Evolutionary conservation across 2,888 invertebrate species (phyloP), one percentile per base, ranked within the genome.

Genomic region (Dasypolia templi): DNA sequence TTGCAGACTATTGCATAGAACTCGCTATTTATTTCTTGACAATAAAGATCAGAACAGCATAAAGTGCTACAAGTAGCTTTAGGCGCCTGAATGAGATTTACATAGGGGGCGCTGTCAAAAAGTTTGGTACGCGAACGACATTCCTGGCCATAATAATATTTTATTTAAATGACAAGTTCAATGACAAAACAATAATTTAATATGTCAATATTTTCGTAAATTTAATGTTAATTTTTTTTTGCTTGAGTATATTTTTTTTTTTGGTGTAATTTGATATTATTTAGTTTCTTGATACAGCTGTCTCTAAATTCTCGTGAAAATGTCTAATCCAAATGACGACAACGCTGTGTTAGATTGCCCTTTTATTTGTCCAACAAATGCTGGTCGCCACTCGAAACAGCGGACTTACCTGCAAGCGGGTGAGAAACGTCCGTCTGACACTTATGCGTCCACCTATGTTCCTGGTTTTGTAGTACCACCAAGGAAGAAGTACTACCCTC

Each of bases 381-480:
- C 51, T 14, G n/a, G 9, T 53, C 53, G 0, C 2, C 2, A 3
- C 0, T 19, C 3, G 19, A 1, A 0, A 6, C 5, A 2, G 51
- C 63, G 22, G 1, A 12, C 0, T 9, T 59, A 75, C 63, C 75
- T 87, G 29, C 79, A 90, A 85, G 91, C 92, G 4, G 91, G 91
- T 0, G 67, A 67, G 22, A n/a, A 51, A 61, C 64, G 66, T 1
- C 59, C 59, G 2, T 3, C 56, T 0, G 89, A 92, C 46, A 83
- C 82, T 4, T 69, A 89, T 49, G 91, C 89, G 0, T 63, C 84
- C 0, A 91, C 93, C 0, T 96, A 95, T 68, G 88, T 90, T 0
- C 95, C 96, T 55, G 96, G 96, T 0, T 72, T 80, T 35, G 92
- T 96, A 55, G 71, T 83, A 39, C 95, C 95, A 0, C 93, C 93